Evolutionary conservation across 2,797 vertebrate species (phyloP), one percentile per base, ranked within the genome.

Genomic region (Halcyon leucocephala): DNA sequence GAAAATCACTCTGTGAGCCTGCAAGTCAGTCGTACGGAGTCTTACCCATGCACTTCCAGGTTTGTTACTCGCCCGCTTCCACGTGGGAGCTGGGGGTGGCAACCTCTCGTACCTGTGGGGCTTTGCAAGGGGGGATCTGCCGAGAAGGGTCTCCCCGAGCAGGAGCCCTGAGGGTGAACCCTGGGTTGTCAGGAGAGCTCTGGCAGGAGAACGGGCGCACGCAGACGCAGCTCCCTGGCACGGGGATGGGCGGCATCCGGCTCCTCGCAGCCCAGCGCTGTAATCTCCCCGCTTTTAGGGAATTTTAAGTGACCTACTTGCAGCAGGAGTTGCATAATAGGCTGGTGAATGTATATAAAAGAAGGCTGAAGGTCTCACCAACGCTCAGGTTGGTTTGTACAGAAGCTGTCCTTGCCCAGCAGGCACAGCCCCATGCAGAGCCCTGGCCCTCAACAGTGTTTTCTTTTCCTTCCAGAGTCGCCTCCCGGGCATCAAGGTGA

Each of bases 401-500:
- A 20, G 46, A 60, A 80, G 67, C 7, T 1, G 0, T 51, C 69
- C 64, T 62, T 14, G 39, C n/a, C 57, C 39, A 21, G 74, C 67
- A 7, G 3, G 24, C 0, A 12, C 39, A 3, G 3, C 33, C 74
- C 49, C 0, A 5, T 15, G 48, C 67, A 33, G 28, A 67, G 54
- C 79, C 39, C 41, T 6, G 46, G 37, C 73, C 67, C 83, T 76
- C 66, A 42, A 70, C 26, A 6, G 31, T 10, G 0, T 61, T 64
- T 86, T 88, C 61, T 83, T 58, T 91, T 6, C 72, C 41, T 89
- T 19, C 7, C 96, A 99, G 99, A 98, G 97, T 87, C 99, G 99
- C 77, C 98, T 99, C 61, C 99, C 99, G 0, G 99, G 99, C 69
- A 98, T 99, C 85, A 99, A 99, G 97, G 99, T 99, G 97, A 99